Percentiles rank a stretch among this genome's conserved stretches.
Conservation (phyloP, 2,797 vertebrate species). For the Euphonia xanthogaster region DNA sequence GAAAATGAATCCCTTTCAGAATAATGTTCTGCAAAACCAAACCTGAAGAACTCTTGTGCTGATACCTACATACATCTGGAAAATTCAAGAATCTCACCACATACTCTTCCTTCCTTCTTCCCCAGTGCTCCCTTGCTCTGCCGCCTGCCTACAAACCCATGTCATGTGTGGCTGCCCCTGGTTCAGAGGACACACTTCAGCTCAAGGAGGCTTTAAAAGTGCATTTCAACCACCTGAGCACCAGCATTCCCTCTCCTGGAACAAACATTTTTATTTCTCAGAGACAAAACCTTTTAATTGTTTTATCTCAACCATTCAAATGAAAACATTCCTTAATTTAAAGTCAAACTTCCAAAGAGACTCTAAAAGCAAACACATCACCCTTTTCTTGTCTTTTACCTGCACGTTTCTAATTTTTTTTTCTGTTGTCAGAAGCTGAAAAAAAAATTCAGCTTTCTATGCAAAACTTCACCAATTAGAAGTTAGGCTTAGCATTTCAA, state of each 20-base stretch:
- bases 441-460: not conserved
- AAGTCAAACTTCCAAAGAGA: not conserved
- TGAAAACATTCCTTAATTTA: not conserved
- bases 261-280: not conserved
- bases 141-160: not conserved
- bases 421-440: not conserved
- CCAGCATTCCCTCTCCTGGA: not conserved
- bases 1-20: not conserved
- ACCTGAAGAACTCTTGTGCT: not conserved
- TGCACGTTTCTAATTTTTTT: not conserved
- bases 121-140: not conserved
- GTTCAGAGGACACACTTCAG: not conserved
- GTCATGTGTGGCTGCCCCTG: accelerated
- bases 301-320: not conserved
- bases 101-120: not conserved
- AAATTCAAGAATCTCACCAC: not conserved
- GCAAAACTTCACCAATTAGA: not conserved
- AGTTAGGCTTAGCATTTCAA: not conserved
- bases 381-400: not conserved
- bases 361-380: not conserved
- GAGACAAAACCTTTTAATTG: not conserved
- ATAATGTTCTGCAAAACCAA: not conserved
- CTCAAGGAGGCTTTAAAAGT: not conserved
- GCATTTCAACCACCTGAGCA: not conserved
- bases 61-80: not conserved